These are phyloP conservation scores for Macrotus californicus DNA, from an alignment of 2,113 vertebrate genomes.

Conservation along the genomic window DNA sequence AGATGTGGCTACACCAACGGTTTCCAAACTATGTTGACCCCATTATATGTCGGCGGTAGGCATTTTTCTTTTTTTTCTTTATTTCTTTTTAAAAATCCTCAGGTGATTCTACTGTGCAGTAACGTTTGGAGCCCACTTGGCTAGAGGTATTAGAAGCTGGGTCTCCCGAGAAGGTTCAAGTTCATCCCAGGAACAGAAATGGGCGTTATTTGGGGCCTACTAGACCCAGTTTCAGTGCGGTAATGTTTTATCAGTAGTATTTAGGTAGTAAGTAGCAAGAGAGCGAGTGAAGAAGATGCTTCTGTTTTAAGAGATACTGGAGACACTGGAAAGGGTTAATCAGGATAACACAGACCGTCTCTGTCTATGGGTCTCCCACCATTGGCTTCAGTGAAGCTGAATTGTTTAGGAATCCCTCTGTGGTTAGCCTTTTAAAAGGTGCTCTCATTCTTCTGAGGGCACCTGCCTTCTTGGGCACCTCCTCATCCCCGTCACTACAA, in stretches of 20 bases:
- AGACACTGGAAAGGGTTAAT: not conserved
- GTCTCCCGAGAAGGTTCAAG: not conserved
- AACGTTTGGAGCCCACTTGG: not conserved
- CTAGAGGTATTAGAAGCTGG: not conserved
- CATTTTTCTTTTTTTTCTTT: not conserved
- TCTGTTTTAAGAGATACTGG: not conserved
- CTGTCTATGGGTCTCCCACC: not conserved
- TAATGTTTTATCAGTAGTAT: not conserved
- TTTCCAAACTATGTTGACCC: not conserved
- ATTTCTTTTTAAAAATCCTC: not conserved
- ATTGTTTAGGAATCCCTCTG: not conserved
- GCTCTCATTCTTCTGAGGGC: not conserved
- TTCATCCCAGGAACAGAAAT: not conserved
- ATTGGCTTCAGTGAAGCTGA: not conserved
- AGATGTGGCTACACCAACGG: not conserved
- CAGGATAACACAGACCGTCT: not conserved
- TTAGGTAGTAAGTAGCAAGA: not conserved
- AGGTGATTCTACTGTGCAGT: not conserved
- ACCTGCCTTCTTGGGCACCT: not conserved
- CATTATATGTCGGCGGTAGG: not conserved
- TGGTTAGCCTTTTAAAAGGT: not conserved
- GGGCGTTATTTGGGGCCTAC: rapidly evolving
- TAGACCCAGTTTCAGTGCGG: not conserved
- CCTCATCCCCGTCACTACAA: not conserved
- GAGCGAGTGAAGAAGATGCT: not conserved